Evolutionary conservation across 2,113 vertebrate genomes (phyloP).

Genomic region (Uria aalge): DNA sequence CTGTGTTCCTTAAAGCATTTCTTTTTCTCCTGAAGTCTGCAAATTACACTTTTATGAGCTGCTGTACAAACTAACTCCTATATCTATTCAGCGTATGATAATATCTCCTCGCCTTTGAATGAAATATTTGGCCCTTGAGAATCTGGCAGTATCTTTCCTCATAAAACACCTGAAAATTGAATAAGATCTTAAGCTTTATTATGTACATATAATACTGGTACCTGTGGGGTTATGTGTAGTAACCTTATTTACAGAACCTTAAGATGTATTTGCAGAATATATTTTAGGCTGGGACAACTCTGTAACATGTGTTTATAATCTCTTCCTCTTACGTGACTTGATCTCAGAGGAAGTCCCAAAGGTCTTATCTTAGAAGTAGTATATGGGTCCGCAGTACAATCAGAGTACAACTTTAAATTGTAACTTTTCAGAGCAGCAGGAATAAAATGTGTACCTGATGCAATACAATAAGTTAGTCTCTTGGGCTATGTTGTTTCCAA

Average conservation of each 20-base stretch:
- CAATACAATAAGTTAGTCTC: not conserved
- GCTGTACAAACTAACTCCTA: conserved; percentile 38
- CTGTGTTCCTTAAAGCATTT: conserved; percentile 41
- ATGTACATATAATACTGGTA: conserved; percentile 3
- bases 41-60: conserved; percentile 59
- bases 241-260: conserved; percentile 41
- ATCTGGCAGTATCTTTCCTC: not conserved
- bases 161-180: conserved; percentile 56
- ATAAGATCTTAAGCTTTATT: conserved; percentile 53
- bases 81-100: conserved; percentile 44
- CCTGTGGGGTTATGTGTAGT: conserved; percentile 2
- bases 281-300: not conserved
- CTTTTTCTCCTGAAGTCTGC: not conserved
- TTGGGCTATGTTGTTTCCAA: not conserved
- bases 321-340: not conserved
- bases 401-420: not conserved
- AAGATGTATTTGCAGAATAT: conserved; percentile 1
- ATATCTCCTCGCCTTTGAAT: conserved; percentile 46
- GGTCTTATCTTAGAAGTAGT: not conserved
- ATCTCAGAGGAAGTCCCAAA: not conserved
- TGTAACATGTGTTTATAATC: not conserved
- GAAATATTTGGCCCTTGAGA: conserved; percentile 58
- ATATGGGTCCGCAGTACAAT: not conserved
- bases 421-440: not conserved
- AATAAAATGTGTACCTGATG: not conserved